Percentiles rank a stretch among this genome's conserved stretches.
Evolutionary conservation across 1,140 invertebrate genomes (phyloP).

Genomic region (Harpegnathos saltator): DNA sequence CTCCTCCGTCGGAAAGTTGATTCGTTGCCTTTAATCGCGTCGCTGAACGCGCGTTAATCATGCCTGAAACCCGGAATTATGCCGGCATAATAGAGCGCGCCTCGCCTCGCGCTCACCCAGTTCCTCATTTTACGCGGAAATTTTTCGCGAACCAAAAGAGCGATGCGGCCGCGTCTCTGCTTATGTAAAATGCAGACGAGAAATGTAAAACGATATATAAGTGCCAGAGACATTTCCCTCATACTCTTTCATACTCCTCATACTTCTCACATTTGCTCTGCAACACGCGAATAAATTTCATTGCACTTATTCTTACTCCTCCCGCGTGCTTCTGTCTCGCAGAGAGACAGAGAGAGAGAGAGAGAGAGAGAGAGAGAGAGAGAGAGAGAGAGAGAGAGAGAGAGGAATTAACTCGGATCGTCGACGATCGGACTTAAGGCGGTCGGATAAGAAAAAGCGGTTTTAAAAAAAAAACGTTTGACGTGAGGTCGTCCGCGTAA

Average conservation of each 20-base stretch:
- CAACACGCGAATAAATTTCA: neutral
- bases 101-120: neutral
- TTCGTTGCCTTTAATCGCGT: conserved; percentile 49
- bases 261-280: conserved; percentile 1
- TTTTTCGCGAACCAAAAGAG: conserved; percentile 13
- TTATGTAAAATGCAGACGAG: neutral
- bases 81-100: conserved; percentile 6
- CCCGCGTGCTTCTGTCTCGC: neutral
- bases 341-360: neutral
- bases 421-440: neutral
- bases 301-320: neutral
- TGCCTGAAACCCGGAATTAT: conserved; percentile 3
- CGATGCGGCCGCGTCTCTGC: neutral
- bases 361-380: neutral
- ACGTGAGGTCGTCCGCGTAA: conserved; percentile 48
- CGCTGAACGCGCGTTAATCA: conserved; percentile 11
- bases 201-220: neutral
- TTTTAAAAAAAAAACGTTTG: conserved; percentile 52
- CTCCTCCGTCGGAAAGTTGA: conserved; percentile 41
- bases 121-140: conserved; percentile 10
- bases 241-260: neutral
- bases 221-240: neutral
- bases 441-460: conserved; percentile 8
- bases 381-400: neutral
- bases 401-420: conserved; percentile 40